Evolutionary conservation across 2,888 invertebrate genomes (phyloP), one percentile per base, ranked within the genome.

Genomic region (Aricia artaxerxes): DNA sequence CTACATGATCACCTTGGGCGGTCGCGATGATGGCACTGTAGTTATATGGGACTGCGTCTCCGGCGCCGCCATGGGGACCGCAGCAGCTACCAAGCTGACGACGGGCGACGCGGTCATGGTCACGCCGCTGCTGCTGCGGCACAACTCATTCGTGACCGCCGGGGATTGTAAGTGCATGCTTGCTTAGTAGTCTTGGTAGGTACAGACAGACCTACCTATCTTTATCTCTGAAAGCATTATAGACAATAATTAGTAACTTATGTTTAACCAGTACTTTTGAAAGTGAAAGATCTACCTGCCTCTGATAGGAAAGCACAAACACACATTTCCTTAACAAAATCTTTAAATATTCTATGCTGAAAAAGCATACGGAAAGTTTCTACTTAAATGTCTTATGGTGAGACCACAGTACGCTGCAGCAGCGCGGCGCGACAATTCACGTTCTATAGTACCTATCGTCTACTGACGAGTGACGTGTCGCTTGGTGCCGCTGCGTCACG

Each of bases 21-120:
- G 99, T 0, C 96, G 97, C 80, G 99, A 99, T 90, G 98, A 98
- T 89, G 98, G 98, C 60, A 97, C 97, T 82, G 96, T 98, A 61
- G 97, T 98, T 73, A 96, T 99, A 1, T 99, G 97, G 96, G 97
- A 98, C 88, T 95, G 98, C 82, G 90, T 93, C 61, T 95, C 94
- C 1, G 95, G 92, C 38, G 89, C 94, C 0, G 96, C 97, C 57
- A 96, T 97, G 81, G 97, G 96, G 82, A 95, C 95, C 4, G 91
- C 92, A 73, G 92, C 93, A 0, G 96, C 93, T 76, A 89, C 97
- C 81, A 96, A 95, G 9, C 95, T 96, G 78, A 97, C 96, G 73
- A 96, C 97, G 0, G 98, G 98, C 0, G 95, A 96, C 85, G 97
- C 97, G 0, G 88, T 95, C 75, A 95, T 95, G 0, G 88, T 97